These are phyloP conservation scores for Eulithis testata DNA, from an alignment of 2,888 invertebrate species.

Conservation along the genomic window DNA sequence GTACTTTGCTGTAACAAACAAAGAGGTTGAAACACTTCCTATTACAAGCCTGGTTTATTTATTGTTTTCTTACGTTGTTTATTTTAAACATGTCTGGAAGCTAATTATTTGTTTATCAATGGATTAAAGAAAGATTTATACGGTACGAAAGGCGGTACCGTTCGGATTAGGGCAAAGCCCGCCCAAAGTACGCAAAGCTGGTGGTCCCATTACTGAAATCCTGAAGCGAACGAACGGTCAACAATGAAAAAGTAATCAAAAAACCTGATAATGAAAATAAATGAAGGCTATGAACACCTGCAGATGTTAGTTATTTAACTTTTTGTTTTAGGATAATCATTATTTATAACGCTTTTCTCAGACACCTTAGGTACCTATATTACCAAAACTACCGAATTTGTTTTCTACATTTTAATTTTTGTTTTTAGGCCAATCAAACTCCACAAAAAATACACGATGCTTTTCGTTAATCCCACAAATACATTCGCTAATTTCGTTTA, in stretches of 20 bases:
- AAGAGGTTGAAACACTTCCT: background rate
- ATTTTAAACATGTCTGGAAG: slow-evolving; percentile 8
- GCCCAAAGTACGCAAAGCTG: slow-evolving; percentile 36
- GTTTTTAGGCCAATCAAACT: too few relatives aligned
- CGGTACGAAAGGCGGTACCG: slow-evolving; percentile 30
- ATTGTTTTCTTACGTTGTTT: slow-evolving; percentile 3
- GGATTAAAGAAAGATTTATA: slow-evolving; percentile 34
- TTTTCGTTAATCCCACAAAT: too few relatives aligned
- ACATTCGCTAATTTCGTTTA: too few relatives aligned
- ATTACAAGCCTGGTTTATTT: too few relatives aligned
- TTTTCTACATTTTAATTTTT: too few relatives aligned
- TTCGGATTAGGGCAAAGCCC: slow-evolving; percentile 36
- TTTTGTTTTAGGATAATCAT: too few relatives aligned
- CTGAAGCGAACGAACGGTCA: slow-evolving; percentile 18
- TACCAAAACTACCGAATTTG: too few relatives aligned
- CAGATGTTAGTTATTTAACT: background rate
- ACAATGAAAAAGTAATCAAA: slow-evolving; percentile 17
- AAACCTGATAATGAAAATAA: background rate
- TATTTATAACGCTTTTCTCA: too few relatives aligned
- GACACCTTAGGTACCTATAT: too few relatives aligned
- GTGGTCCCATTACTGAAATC: slow-evolving; percentile 31
- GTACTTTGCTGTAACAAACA: background rate
- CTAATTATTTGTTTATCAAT: slow-evolving; percentile 32
- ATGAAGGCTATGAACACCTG: background rate
- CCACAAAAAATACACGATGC: too few relatives aligned